A percentile compares a stretch with the other conserved stretches of the same genome.
phyloP scores from a whole-genome alignment of 35 echinoderm and acorn worm genomes.

The Strongylocentrotus purpuratus region DNA sequence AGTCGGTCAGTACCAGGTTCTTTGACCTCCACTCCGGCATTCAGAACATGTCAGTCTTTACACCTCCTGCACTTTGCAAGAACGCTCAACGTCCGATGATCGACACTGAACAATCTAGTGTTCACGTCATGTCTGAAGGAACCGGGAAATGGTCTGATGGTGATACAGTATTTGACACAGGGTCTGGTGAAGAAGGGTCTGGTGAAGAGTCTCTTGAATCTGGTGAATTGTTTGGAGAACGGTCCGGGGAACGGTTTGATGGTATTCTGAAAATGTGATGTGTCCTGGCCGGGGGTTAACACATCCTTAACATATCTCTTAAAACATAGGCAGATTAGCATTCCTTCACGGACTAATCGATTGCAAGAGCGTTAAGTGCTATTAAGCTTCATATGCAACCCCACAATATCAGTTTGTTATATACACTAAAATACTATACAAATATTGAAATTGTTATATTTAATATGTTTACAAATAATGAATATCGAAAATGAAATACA shows the following conservation, averaged over 20 bases:
- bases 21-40: conserved; percentile 71
- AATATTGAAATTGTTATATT: too few species aligned
- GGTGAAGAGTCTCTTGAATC: neutral
- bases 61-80: conserved; percentile 59
- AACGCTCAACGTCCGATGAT: neutral
- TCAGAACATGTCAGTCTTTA: conserved; percentile 79
- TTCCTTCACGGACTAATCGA: too few species aligned
- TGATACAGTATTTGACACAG: neutral
- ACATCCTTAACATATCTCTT: too few species aligned
- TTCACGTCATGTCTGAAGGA: neutral
- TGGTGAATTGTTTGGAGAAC: neutral
- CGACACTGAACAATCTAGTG: neutral
- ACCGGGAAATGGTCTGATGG: neutral
- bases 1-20: conserved; percentile 73
- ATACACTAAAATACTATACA: too few species aligned
- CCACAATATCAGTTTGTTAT: too few species aligned
- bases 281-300: too few species aligned
- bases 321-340: too few species aligned
- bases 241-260: neutral
- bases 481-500: too few species aligned
- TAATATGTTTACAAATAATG: too few species aligned
- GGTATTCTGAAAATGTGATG: neutral
- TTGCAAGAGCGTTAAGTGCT: too few species aligned
- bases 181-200: neutral
- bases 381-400: too few species aligned